Conservation (phyloP, 2,113 vertebrate species). For the Tragelaphus scriptus region DNA sequence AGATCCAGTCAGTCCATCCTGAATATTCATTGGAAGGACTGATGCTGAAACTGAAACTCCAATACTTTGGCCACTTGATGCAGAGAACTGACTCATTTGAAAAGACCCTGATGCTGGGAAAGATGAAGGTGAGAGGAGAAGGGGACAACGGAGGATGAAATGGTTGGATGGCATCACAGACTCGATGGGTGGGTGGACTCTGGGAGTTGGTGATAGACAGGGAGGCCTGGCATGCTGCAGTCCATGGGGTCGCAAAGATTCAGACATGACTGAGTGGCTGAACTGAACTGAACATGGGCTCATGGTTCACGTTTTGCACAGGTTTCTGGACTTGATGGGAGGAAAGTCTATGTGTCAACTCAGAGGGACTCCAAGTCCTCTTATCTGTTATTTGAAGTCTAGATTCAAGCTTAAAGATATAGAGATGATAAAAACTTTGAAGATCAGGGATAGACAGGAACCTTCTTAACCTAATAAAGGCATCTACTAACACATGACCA, state of each 20-base stretch:
- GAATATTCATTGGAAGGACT: background rate
- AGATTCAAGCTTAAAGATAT: background rate
- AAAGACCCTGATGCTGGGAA: background rate
- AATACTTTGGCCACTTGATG: background rate
- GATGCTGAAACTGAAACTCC: background rate
- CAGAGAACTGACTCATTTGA: background rate
- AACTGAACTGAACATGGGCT: background rate
- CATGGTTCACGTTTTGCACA: background rate
- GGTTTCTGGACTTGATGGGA: background rate
- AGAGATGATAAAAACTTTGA: background rate
- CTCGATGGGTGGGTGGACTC: background rate
- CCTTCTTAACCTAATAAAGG: background rate
- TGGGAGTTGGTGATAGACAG: background rate
- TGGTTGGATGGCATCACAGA: background rate
- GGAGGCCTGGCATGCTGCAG: background rate
- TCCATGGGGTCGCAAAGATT: background rate
- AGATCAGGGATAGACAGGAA: background rate
- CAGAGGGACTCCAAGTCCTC: background rate
- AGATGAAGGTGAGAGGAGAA: background rate
- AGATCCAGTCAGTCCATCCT: background rate
- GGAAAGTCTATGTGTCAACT: background rate
- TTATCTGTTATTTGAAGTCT: background rate
- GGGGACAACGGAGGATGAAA: background rate
- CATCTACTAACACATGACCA: background rate
- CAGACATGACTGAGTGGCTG: background rate